Evolutionary conservation across 1,140 invertebrate genomes (phyloP).

Genomic region (Branchinecta lynchi): DNA sequence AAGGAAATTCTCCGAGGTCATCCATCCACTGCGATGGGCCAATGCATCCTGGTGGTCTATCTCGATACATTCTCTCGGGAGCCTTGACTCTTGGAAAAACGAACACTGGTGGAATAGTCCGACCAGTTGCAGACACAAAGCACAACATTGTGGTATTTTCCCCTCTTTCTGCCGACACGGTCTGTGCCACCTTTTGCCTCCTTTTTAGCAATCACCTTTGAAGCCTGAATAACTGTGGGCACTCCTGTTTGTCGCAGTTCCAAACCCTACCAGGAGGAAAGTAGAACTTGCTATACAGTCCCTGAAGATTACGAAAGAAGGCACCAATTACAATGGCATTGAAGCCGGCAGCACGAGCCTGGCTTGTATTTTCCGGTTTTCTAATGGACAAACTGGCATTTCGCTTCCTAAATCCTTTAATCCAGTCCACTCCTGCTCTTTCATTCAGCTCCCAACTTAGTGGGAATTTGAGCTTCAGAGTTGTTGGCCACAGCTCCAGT

Average conservation of each 20-base stretch:
- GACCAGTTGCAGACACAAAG: constrained; percentile 30
- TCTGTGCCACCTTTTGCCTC: constrained; percentile 30
- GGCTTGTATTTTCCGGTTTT: constrained; percentile 2
- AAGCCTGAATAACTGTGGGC: constrained; percentile 8
- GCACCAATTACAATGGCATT: constrained; percentile 9
- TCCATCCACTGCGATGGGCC: constrained; percentile 26
- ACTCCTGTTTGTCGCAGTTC: constrained; percentile 8
- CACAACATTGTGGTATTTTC: constrained; percentile 29
- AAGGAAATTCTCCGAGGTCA: constrained; percentile 26
- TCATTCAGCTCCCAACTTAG: constrained; percentile 8
- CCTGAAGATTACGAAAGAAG: constrained; percentile 9
- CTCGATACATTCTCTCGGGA: no score
- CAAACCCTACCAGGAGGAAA: constrained; percentile 5
- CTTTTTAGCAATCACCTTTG: constrained; percentile 21
- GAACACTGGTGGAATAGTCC: constrained; percentile 31
- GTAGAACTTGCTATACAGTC: constrained; percentile 9
- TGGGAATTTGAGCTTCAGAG: constrained; percentile 5
- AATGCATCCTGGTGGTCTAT: constrained; percentile 30
- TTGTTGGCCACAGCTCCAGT: neutral
- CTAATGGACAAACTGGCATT: constrained; percentile 9
- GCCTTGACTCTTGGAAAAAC: constrained; percentile 35
- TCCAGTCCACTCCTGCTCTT: constrained; percentile 5
- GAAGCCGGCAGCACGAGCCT: constrained; percentile 7
- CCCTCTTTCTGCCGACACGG: constrained; percentile 31
- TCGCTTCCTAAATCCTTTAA: constrained; percentile 6